Evolutionary conservation across 53 echinoderm and acorn worm genomes (phyloP), one percentile per base, ranked within the genome.

Genomic region (Holothuria scabra): DNA sequence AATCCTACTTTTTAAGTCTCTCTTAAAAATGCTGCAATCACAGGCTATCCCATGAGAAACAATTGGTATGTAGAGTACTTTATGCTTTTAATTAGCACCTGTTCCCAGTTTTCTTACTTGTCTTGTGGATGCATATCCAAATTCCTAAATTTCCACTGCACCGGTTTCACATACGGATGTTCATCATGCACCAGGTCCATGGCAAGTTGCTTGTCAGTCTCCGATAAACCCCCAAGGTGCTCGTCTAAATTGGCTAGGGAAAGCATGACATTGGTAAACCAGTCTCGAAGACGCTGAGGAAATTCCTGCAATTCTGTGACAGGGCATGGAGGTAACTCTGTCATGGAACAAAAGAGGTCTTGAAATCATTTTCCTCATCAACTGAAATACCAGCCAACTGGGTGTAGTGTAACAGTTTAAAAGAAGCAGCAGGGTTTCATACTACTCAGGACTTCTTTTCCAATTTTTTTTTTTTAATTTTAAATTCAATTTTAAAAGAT

Each of bases 211-310:
- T 32, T 59, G 65, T 92, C 92, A 1, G 63, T 84, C 12, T 67
- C 74, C 20, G 83, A 82, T 34, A 92, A 80, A 34, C 92, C 92
- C 16, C 92, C 92, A 14, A 89, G 68, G 29, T 89, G 69, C 63
- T 83, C 69, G 2, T 64, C 48, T 62, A 81, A 46, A 20, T 59
- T 74, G 18, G 92, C 66, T 44, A 92, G 74, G 37, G 86, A 74
- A 55, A 78, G 66, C 92, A 92, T 92, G 72, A 92, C 80, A 23
- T 87, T 58, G 13, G 60, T 65, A 81, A 92, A 92, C 92, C 92
- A 92, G 57, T 79, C 80, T 21, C 89, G 83, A 69, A 92, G 86
- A 49, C 92, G 92, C 12, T 60, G 21, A 2, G 92, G 92, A 72
- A 92, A 92, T 25, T 59, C 68, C 70, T 68, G 46, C 46, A 92